phyloP scores from a whole-genome alignment of 2,113 vertebrate genomes.

The Polypterus senegalus region DNA sequence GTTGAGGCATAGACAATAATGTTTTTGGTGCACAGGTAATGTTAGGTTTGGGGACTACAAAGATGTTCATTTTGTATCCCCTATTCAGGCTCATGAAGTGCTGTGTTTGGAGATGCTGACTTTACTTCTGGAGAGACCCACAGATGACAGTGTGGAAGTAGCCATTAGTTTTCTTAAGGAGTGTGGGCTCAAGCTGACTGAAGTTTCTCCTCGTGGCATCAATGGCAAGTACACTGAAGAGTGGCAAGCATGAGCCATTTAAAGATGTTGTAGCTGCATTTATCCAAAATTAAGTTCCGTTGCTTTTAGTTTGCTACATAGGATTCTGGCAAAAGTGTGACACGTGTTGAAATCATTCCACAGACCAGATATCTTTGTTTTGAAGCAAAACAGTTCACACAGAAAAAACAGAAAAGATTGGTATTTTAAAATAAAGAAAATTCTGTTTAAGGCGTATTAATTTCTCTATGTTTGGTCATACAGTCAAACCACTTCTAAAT shows the following conservation, averaged over 20 bases:
- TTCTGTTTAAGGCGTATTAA: no score
- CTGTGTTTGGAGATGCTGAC: constrained; percentile 95
- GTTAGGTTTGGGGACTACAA: not conserved
- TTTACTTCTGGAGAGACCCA: constrained; percentile 86
- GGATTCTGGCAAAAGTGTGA: no score
- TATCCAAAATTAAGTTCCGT: no score
- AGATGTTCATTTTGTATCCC: not conserved
- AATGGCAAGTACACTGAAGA: constrained; percentile 57
- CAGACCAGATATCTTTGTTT: no score
- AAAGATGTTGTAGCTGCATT: no score
- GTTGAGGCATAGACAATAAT: not conserved
- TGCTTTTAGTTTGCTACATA: no score
- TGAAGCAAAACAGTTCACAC: no score
- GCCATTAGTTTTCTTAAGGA: constrained; percentile 93
- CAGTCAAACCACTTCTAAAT: no score
- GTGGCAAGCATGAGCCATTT: not conserved
- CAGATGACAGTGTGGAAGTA: constrained; percentile 95
- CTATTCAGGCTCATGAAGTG: constrained; percentile 80
- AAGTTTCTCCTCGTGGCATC: constrained; percentile 87
- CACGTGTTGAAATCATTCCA: no score
- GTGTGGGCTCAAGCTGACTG: constrained; percentile 88
- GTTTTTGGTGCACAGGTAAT: not conserved
- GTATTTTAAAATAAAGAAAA: no score
- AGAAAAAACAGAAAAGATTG: no score
- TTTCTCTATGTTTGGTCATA: no score